Percentiles rank a stretch among this genome's conserved stretches.
Conservation (phyloP, 2,797 vertebrate species). For the Mormyrus hasselquistii region DNA sequence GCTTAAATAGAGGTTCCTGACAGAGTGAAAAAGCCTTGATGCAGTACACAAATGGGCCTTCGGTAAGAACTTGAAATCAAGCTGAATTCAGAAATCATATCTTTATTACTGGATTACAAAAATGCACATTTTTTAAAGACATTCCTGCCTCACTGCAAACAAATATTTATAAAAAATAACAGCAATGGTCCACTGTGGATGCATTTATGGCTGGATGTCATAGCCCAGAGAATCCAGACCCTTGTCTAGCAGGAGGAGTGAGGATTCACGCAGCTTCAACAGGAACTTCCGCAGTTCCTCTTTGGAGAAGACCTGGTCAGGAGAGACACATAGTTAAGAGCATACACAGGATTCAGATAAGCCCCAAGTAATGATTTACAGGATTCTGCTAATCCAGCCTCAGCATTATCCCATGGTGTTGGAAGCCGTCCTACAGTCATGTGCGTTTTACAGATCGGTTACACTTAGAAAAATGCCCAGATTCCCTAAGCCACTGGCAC, state of each 20-base stretch:
- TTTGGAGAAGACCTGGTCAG: conserved; percentile 84
- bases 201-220: conserved; percentile 70
- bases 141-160: not conserved
- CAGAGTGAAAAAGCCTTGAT: no score
- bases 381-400: not conserved
- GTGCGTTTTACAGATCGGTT: not conserved
- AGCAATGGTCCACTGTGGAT: not conserved
- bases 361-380: not conserved
- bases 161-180: not conserved
- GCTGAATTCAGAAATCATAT: conserved; percentile 26
- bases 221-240: conserved; percentile 89
- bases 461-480: not conserved
- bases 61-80: not conserved
- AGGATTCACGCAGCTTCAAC: conserved; percentile 85
- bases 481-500: not conserved
- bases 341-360: not conserved
- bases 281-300: conserved; percentile 82
- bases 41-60: not conserved
- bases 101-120: conserved; percentile 9
- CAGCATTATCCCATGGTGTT: not conserved
- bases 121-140: not conserved
- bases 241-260: conserved; percentile 82
- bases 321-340: not conserved
- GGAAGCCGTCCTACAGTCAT: not conserved
- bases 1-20: no score